Percentiles rank a stretch among this genome's conserved stretches.
These are phyloP conservation scores for Ancistrus triradiatus DNA, from an alignment of 2,113 vertebrate species.

Conservation along the genomic window DNA sequence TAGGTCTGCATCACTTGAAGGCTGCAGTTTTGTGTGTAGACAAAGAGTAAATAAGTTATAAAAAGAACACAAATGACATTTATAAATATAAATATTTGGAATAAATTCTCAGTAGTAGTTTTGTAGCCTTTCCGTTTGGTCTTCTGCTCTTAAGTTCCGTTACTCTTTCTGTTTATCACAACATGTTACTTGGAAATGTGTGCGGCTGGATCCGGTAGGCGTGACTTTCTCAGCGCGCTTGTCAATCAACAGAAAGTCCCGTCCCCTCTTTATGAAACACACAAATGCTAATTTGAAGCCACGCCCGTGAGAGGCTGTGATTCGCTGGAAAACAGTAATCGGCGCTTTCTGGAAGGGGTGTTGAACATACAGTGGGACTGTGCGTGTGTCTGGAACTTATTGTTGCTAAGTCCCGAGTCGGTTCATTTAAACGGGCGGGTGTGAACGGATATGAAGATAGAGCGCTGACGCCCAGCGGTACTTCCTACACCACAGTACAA, in stretches of 20 bases:
- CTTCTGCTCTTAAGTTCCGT: too few relatives aligned
- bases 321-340: slow-evolving; percentile 6
- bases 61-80: too few relatives aligned
- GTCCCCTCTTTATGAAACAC: not conserved
- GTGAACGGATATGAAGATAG: not conserved
- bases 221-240: not conserved
- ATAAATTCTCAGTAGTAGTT: too few relatives aligned
- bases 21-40: too few relatives aligned
- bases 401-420: too few relatives aligned
- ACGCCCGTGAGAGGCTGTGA: not conserved
- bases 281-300: not conserved
- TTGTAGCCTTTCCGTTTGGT: too few relatives aligned
- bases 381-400: too few relatives aligned
- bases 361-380: too few relatives aligned
- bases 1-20: too few relatives aligned
- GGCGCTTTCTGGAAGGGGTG: too few relatives aligned
- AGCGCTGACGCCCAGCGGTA: slow-evolving; percentile 33
- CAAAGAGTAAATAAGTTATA: too few relatives aligned
- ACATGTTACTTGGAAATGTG: not conserved
- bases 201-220: not conserved
- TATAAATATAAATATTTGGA: too few relatives aligned
- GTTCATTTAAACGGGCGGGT: not conserved
- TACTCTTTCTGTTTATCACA: not conserved
- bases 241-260: not conserved
- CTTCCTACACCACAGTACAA: slow-evolving; percentile 57